Conservation (phyloP, 2,888 invertebrate genomes). For the Scaptomyza reducta region DNA sequence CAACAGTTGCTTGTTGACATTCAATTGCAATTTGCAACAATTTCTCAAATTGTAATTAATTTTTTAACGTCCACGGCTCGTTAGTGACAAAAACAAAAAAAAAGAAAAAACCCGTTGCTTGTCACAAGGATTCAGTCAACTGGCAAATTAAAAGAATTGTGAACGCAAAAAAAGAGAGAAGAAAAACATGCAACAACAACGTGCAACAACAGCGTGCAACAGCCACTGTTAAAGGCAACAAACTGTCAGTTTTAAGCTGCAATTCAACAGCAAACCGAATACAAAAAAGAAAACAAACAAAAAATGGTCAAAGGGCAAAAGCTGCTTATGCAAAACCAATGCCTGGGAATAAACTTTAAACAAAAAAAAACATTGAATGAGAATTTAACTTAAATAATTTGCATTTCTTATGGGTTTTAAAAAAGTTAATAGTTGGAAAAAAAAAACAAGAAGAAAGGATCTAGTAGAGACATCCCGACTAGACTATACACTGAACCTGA, state of each 20-base stretch:
- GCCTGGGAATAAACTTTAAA: constrained; percentile 9
- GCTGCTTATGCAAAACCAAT: constrained; percentile 45
- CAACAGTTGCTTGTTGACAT: constrained; percentile 16
- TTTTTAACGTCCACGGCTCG: constrained; percentile 56
- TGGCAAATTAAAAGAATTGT: constrained; percentile 72
- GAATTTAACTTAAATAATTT: constrained; percentile 18
- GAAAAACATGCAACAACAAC: constrained; percentile 10
- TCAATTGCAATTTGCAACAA: constrained; percentile 39
- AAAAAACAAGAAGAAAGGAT: too few relatives aligned
- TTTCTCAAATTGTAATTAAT: constrained; percentile 57
- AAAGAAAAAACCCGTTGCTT: background rate
- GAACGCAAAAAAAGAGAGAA: background rate
- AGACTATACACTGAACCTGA: too few relatives aligned
- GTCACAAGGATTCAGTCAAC: constrained; percentile 46
- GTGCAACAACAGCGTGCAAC: constrained; percentile 4
- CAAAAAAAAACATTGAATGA: background rate
- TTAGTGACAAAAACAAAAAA: constrained; percentile 22
- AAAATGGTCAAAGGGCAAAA: constrained; percentile 16
- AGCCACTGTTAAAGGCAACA: constrained; percentile 19
- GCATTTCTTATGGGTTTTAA: background rate
- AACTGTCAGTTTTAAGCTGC: constrained; percentile 52
- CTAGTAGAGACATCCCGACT: too few relatives aligned
- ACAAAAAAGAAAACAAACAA: background rate
- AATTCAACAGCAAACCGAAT: constrained; percentile 23
- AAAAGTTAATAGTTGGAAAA: background rate